Evolutionary conservation across 2,113 vertebrate genomes (phyloP), one percentile per base, ranked within the genome.

Genomic region (Gobio gobio): DNA sequence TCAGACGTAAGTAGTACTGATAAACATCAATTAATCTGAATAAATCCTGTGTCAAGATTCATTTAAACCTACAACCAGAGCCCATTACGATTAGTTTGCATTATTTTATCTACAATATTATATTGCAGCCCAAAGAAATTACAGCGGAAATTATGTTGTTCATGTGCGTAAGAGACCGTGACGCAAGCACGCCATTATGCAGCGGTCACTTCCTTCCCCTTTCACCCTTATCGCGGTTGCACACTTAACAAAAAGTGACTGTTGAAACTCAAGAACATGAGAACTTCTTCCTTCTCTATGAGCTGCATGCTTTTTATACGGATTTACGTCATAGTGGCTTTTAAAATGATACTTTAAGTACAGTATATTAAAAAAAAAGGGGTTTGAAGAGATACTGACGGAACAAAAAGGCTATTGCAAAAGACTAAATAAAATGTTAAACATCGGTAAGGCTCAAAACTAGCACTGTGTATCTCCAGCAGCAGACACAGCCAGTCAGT

Each of bases 81-180:
- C 8, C 64, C 18, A 58, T 66, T 26, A 36, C 36, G 3, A 66
- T 49, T 81, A 24, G 22, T n/a, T 76, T 59, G 82, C 58, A 33
- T 88, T 88, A 20, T 45, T 36, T 63, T 74, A n/a, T 45, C 76
- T 79, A 18, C 22, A 68, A 77, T 68, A 77, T 89, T 68, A 77
- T 89, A 87, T 82, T 89, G 49, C 18, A 76, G 88, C 87, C 58
- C 68, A 88, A 90, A 79, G 56, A 47, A 59, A 83, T n/a, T 29
- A 12, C 58, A 82, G 86, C 87, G 90, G 93, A 93, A 91, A 84
- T 87, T 68, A 6, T 79, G 24, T 18, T 78, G 75, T 5, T 68
- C 20, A 22, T 58, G 64, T 51, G 73, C 84, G 54, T 73, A 83
- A 86, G 45, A 74, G 61, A 49, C 22, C 1, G 78, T 78, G 63